Evolutionary conservation across 64 coral and sea anemone genomes (phyloP).

Genomic region (Actinia equina): DNA sequence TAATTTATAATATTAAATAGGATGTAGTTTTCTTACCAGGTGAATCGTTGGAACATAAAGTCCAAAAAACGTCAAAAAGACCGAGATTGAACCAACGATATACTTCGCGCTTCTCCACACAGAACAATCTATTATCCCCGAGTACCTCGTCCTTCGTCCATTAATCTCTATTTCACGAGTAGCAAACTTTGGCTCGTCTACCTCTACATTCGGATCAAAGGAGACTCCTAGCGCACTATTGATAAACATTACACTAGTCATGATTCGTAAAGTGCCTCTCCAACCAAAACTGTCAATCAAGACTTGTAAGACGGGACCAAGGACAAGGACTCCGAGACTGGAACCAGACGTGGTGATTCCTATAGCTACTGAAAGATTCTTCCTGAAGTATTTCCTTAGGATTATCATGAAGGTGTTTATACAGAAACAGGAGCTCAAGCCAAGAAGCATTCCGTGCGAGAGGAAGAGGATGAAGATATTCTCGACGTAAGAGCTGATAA

Average conservation of each 20-base stretch:
- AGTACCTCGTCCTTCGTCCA: background rate
- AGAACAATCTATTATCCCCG: slow-evolving; percentile 14
- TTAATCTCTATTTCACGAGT: background rate
- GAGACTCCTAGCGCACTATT: slow-evolving; percentile 1
- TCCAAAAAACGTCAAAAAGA: slow-evolving; percentile 22
- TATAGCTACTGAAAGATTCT: slow-evolving; percentile 24
- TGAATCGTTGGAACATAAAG: slow-evolving; percentile 34
- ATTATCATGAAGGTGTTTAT: slow-evolving; percentile 4
- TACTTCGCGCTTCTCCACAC: slow-evolving; percentile 18
- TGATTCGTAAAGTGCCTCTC: slow-evolving; percentile 14
- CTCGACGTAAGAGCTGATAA: slow-evolving; percentile 16
- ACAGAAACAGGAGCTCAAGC: slow-evolving; percentile 7
- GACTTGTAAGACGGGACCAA: slow-evolving; percentile 21
- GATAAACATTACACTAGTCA: background rate
- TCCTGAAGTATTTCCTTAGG: slow-evolving; percentile 30
- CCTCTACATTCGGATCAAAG: slow-evolving; percentile 42
- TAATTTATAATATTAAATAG: no score
- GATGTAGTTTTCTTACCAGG: slow-evolving; percentile 16
- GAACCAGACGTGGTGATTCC: slow-evolving; percentile 25
- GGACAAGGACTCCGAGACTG: slow-evolving; percentile 16
- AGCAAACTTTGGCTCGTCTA: background rate
- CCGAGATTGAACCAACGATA: background rate
- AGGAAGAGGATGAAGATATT: slow-evolving; percentile 23
- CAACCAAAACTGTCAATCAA: slow-evolving; percentile 40
- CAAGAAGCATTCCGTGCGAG: slow-evolving; percentile 13